These are phyloP conservation scores for Octomys mimax DNA, from an alignment of 2,797 vertebrate species.

Conservation along the genomic window DNA sequence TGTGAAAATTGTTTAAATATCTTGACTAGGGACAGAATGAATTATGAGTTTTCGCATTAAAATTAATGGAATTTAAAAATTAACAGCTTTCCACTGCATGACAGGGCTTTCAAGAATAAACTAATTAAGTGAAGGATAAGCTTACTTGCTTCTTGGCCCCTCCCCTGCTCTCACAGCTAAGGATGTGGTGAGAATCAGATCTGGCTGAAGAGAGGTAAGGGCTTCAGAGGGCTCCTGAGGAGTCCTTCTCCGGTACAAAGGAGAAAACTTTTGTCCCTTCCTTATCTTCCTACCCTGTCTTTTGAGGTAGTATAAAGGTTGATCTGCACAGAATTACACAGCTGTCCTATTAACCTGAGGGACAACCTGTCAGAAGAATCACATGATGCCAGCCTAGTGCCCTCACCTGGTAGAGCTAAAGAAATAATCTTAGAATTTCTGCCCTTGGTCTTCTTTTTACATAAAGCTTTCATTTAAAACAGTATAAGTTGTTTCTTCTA, in stretches of 20 bases:
- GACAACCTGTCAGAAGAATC: conserved; percentile 26
- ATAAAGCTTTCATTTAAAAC: neutral
- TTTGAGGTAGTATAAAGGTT: conserved; percentile 48
- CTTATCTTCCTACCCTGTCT: neutral
- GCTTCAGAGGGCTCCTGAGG: neutral
- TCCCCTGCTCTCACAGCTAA: neutral
- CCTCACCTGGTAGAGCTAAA: neutral
- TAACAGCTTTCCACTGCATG: conserved; percentile 2
- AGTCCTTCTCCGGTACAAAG: neutral
- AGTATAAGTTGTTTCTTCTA: neutral
- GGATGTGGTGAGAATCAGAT: conserved; percentile 24
- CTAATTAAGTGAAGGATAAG: neutral
- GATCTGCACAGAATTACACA: neutral
- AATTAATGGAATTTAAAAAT: conserved; percentile 53
- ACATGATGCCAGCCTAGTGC: neutral
- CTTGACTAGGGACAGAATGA: conserved; percentile 12
- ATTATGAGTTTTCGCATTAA: conserved; percentile 34
- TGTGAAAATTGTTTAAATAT: conserved; percentile 48
- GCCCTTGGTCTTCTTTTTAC: neutral
- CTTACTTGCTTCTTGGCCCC: neutral
- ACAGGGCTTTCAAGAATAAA: conserved; percentile 43
- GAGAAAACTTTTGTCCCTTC: neutral
- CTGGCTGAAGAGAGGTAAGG: conserved; percentile 41
- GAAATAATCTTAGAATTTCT: conserved; percentile 1
- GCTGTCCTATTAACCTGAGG: neutral